phyloP scores from a whole-genome alignment of 2,113 vertebrate genomes.

The Corvus moneduloides region DNA sequence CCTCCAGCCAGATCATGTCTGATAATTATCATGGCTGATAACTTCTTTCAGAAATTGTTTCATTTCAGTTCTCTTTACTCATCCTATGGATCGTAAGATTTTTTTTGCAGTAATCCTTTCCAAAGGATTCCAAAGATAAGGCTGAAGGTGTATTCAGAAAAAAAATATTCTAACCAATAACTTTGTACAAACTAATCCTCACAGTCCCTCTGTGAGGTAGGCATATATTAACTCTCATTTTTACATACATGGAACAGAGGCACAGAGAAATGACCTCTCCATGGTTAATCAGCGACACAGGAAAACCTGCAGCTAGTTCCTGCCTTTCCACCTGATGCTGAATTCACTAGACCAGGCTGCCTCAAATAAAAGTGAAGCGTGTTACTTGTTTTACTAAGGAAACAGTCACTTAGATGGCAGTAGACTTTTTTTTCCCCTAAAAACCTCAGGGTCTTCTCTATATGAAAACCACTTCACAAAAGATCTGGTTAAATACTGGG shows the following conservation, averaged over 20 bases:
- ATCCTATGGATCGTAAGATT: neutral
- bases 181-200: neutral
- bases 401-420: neutral
- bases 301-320: neutral
- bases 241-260: neutral
- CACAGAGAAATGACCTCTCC: neutral
- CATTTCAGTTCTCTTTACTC: neutral
- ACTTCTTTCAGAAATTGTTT: neutral
- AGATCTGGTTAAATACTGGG: neutral
- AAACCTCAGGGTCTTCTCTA: neutral
- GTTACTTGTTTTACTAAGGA: neutral
- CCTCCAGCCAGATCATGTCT: neutral
- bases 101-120: neutral
- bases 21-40: neutral
- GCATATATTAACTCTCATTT: neutral
- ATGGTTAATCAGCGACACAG: neutral
- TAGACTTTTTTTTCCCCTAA: neutral
- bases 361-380: neutral
- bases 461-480: neutral
- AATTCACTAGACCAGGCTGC: neutral
- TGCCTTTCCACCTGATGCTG: neutral
- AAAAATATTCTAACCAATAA: neutral
- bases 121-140: conserved; percentile 29
- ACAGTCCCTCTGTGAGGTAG: neutral
- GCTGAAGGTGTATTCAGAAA: neutral